A percentile compares a stretch with the other conserved stretches of the same genome.
Evolutionary conservation across 2,888 invertebrate genomes (phyloP).

Genomic region (Anarsia innoxiella): DNA sequence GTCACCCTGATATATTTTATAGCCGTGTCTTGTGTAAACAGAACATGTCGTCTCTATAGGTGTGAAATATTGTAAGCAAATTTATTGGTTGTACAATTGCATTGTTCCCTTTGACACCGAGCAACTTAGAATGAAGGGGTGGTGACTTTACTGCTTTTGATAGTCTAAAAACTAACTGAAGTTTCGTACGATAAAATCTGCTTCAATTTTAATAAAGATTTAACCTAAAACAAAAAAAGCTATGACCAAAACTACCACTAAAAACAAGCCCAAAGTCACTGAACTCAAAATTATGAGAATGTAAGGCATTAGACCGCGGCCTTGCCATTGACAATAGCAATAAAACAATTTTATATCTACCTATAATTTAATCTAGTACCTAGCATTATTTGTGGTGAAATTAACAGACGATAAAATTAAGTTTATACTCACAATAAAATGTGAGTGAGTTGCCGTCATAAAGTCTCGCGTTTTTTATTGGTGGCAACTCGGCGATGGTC

Average conservation of each 20-base stretch:
- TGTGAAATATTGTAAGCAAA: constrained; percentile 67
- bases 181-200: no score
- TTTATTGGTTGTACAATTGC: constrained; percentile 58
- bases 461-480: constrained; percentile 75
- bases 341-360: constrained; percentile 53
- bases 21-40: constrained; percentile 71
- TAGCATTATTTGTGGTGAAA: constrained; percentile 74
- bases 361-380: constrained; percentile 61
- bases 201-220: background rate
- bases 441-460: constrained; percentile 75
- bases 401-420: constrained; percentile 76
- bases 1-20: constrained; percentile 66
- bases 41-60: constrained; percentile 47
- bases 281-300: constrained; percentile 30
- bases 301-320: constrained; percentile 38
- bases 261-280: constrained; percentile 22
- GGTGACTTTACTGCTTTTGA: no score
- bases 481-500: constrained; percentile 64
- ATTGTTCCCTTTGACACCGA: constrained; percentile 46
- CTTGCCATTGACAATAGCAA: constrained; percentile 56
- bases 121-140: constrained; percentile 35
- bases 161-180: no score
- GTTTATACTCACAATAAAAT: constrained; percentile 76
- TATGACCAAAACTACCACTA: background rate
- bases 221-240: background rate